Conservation (phyloP, 2,888 invertebrate genomes). For the Blomia tropicalis region DNA sequence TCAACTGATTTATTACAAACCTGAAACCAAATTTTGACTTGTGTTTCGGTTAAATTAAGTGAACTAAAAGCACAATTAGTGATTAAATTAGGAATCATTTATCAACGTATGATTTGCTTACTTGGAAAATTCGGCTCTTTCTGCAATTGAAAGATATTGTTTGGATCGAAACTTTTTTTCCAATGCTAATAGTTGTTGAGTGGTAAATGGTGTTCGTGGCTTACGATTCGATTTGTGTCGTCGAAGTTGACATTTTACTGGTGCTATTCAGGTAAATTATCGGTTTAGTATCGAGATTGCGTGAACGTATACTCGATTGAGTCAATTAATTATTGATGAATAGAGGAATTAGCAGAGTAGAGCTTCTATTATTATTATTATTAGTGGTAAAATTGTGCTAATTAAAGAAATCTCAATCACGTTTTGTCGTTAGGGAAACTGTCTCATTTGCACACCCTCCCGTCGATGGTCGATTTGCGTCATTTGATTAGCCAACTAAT, state of each 20-base stretch:
- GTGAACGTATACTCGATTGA: no score
- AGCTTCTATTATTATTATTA: no score
- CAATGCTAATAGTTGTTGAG: slow-evolving; percentile 71
- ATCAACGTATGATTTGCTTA: no score
- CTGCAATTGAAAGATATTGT: slow-evolving; percentile 84
- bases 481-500: no score
- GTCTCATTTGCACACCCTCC: no score
- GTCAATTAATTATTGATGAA: background rate
- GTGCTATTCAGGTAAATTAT: background rate
- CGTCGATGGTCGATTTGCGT: no score
- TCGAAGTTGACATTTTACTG: slow-evolving; percentile 46
- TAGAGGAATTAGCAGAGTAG: no score
- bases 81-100: background rate
- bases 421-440: no score
- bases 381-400: background rate
- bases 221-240: slow-evolving; percentile 94
- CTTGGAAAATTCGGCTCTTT: slow-evolving; percentile 72
- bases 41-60: slow-evolving; percentile 74
- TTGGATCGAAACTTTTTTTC: slow-evolving; percentile 87
- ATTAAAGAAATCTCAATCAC: background rate
- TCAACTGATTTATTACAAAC: slow-evolving; percentile 1
- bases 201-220: slow-evolving; percentile 87
- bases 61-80: slow-evolving; percentile 42
- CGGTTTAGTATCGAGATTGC: no score
- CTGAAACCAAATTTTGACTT: slow-evolving; percentile 50